Evolutionary conservation across 2,888 invertebrate species (phyloP).

Genomic region (Conops quadrifasciatus): DNA sequence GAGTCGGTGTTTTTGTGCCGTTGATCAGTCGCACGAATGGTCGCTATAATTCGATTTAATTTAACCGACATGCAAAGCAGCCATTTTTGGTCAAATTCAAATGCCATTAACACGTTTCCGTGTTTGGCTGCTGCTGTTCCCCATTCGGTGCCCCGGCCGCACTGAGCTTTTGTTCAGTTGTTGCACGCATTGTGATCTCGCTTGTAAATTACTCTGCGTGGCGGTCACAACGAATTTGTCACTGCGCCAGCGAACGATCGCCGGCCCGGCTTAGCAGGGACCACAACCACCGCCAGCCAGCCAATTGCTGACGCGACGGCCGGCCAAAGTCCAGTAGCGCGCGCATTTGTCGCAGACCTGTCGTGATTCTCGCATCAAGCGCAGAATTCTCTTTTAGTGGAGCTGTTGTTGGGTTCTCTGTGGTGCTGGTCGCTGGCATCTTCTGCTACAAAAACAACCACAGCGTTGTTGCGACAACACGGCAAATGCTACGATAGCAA

Average conservation of each 20-base stretch:
- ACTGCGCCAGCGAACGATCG: constrained; percentile 10
- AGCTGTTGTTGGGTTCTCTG: constrained; percentile 26
- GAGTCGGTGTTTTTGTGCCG: constrained; percentile 45
- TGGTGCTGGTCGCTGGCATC: constrained; percentile 38
- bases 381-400: constrained; percentile 24
- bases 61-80: constrained; percentile 44
- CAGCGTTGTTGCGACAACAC: constrained; percentile 4
- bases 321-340: constrained; percentile 27
- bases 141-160: constrained; percentile 35
- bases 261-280: constrained; percentile 7
- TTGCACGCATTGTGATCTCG: constrained; percentile 50
- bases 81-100: constrained; percentile 64
- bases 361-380: constrained; percentile 28
- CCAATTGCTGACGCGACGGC: constrained; percentile 35
- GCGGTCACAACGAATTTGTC: constrained; percentile 36
- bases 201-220: constrained; percentile 46
- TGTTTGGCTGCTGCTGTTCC: constrained; percentile 41
- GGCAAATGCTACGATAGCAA: constrained; percentile 10
- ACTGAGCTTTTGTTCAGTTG: constrained; percentile 43
- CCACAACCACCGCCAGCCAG: constrained; percentile 13
- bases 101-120: constrained; percentile 63
- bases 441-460: constrained; percentile 12
- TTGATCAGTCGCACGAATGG: constrained; percentile 41
- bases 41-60: constrained; percentile 40
- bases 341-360: constrained; percentile 29